Conservation (phyloP, 1,140 invertebrate genomes). For the Cydia splendana region DNA sequence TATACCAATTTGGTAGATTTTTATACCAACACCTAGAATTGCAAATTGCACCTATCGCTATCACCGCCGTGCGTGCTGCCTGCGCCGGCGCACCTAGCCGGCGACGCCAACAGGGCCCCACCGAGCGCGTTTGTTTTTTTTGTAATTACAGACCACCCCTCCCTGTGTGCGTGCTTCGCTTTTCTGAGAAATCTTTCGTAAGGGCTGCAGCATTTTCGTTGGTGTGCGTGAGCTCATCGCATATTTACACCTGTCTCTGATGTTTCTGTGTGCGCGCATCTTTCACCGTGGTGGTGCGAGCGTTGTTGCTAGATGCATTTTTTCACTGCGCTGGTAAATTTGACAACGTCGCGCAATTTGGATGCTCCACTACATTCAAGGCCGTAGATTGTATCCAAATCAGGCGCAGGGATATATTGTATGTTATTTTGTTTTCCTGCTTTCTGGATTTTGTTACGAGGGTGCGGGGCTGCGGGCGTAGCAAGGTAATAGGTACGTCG, state of each 20-base stretch:
- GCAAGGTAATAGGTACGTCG: too few relatives aligned
- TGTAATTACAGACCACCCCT: conserved; percentile 30
- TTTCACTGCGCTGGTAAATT: conserved; percentile 65
- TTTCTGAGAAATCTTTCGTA: conserved; percentile 43
- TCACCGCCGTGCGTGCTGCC: background rate
- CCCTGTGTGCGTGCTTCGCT: conserved; percentile 50
- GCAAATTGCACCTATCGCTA: conserved; percentile 11
- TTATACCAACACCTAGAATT: background rate
- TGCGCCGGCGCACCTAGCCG: conserved; percentile 2
- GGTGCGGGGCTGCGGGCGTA: background rate
- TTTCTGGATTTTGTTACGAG: background rate
- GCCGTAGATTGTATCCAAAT: conserved; percentile 22
- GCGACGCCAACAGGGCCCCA: conserved; percentile 2
- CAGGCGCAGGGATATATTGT: conserved; percentile 3
- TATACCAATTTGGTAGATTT: too few relatives aligned
- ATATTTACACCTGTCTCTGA: conserved; percentile 48
- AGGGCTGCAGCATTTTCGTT: conserved; percentile 5
- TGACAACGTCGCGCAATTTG: conserved; percentile 72
- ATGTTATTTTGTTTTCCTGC: background rate
- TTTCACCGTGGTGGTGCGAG: conserved; percentile 45
- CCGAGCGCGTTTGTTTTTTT: conserved; percentile 30
- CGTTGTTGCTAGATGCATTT: conserved; percentile 69
- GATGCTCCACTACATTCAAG: conserved; percentile 36
- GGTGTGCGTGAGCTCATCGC: conserved; percentile 40
- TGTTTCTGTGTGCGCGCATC: conserved; percentile 39